Percentiles rank a stretch among this genome's conserved stretches.
Conservation (phyloP, 2,113 vertebrate genomes). For the Cynopterus brachyotis region DNA sequence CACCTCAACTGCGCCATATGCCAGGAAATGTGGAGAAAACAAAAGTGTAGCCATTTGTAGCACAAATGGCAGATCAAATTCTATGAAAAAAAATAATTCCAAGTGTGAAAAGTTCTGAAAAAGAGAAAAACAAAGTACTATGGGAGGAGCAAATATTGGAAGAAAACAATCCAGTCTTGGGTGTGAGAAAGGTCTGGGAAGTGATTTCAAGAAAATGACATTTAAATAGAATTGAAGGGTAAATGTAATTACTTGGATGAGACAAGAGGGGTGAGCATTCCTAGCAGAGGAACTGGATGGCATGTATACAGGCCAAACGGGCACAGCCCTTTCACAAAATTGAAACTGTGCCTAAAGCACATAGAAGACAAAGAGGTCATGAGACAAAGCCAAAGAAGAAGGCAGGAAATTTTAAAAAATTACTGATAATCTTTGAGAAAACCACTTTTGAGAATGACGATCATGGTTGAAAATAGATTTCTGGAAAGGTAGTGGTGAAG, state of each 20-base stretch:
- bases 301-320: background rate
- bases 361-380: background rate
- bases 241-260: background rate
- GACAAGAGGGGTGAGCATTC: background rate
- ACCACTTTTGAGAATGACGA: background rate
- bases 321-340: background rate
- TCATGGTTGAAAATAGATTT: conserved; percentile 10
- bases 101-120: background rate
- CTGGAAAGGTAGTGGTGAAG: background rate
- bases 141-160: background rate
- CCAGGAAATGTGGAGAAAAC: background rate
- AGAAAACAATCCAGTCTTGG: background rate
- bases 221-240: background rate
- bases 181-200: background rate
- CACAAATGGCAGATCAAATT: background rate
- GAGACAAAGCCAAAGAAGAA: background rate
- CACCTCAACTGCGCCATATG: background rate
- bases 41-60: background rate
- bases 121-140: background rate
- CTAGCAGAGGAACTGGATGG: background rate
- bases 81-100: background rate
- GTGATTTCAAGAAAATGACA: background rate
- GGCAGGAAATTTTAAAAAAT: background rate
- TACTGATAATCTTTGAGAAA: background rate
- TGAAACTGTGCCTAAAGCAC: background rate